phyloP scores from a whole-genome alignment of 2,113 vertebrate genomes.

The Nibea albiflora region DNA sequence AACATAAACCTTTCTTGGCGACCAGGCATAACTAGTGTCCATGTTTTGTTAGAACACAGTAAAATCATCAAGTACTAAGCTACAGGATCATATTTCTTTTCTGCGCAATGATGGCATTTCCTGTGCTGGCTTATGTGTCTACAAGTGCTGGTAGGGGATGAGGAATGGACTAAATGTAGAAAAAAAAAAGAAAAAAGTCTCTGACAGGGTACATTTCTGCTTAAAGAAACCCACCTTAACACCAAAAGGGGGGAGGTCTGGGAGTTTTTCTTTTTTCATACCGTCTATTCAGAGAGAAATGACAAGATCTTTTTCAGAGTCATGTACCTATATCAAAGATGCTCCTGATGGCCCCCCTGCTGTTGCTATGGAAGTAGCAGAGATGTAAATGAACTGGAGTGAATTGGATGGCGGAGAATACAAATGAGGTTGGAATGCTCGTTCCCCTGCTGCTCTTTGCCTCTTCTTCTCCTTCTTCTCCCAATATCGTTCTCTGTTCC shows the following conservation, averaged over 20 bases:
- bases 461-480: conserved; percentile 52
- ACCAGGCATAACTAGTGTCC: conserved; percentile 8
- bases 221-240: conserved; percentile 67
- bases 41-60: conserved; percentile 35
- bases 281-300: conserved; percentile 75
- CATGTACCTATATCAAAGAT: conserved; percentile 89
- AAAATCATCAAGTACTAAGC: conserved; percentile 37
- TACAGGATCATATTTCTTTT: conserved; percentile 33
- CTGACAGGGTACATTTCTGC: conserved; percentile 59
- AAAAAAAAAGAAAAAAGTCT: conserved; percentile 37
- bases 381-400: conserved; percentile 93
- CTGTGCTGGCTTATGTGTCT: conserved; percentile 44
- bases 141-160: conserved; percentile 24
- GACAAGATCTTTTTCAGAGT: conserved; percentile 80
- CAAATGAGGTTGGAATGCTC: conserved; percentile 87
- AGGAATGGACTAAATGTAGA: conserved; percentile 27
- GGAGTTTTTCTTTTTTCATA: conserved; percentile 47
- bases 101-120: conserved; percentile 48
- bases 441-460: conserved; percentile 72
- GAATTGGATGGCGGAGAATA: conserved; percentile 90
- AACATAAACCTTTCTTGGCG: conserved; percentile 7
- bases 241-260: conserved; percentile 39
- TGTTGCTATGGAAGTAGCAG: conserved; percentile 88
- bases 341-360: conserved; percentile 89
- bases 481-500: conserved; percentile 39